Evolutionary conservation across 2,797 vertebrate genomes (phyloP), one percentile per base, ranked within the genome.

Genomic region (Sphenopsis melanotis): DNA sequence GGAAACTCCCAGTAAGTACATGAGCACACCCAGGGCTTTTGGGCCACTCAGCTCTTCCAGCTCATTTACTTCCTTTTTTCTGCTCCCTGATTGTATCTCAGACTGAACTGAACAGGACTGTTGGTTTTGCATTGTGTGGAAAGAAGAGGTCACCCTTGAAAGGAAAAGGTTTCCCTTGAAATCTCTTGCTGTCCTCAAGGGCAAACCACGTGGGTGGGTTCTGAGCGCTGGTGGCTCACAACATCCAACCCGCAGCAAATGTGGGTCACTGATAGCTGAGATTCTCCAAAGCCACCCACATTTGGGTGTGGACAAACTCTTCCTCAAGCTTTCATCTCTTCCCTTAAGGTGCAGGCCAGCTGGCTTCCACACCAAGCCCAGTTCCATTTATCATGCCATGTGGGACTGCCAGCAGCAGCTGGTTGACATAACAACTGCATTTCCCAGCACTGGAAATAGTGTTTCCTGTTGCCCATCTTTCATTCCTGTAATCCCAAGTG

Each of bases 361-460:
- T 14, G 7, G 39, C 80, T 59, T 86, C 42, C 52, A 72, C 5
- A 30, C 83, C 64, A 60, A 90, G 92, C 74, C 81, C 8, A 9
- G 61, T 93, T 87, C 76, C 47, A 90, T 94, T 95, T 95, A 95
- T 95, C 91, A 68, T 11, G 15, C 68, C 36, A 36, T 55, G 78
- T 50, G 36, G 63, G 83, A 85, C 94, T 52, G 77, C 78, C 6
- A 47, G 74, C 32, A 30, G 92, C 87, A 92, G 83, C 90, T 94
- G 11, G 90, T 95, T 97, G 93, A 95, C 50, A 55, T 92, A 91
- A 96, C 84, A 95, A 95, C 96, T 66, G 6, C 53, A 50, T 91
- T 97, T 93, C 87, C 94, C 87, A 77, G 60, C 56, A 89, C 76
- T 91, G 82, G 93, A 94, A 82, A 90, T 46, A 77, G 75, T 7